Evolutionary conservation across 2,888 invertebrate species (phyloP), one percentile per base, ranked within the genome.

Genomic region (Polydrusus pterygomalis): DNA sequence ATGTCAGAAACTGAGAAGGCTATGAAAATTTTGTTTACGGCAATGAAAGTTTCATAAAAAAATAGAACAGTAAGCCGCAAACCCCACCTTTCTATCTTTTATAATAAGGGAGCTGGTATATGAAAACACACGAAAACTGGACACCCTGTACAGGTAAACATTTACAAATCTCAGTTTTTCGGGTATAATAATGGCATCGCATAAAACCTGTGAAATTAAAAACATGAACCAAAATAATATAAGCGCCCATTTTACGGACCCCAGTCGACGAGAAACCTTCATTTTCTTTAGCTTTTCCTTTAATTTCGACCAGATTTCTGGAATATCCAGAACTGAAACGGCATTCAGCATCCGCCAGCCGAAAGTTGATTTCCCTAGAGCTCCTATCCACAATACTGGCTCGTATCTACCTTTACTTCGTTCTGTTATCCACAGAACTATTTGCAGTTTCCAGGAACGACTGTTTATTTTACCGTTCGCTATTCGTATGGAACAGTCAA

Each of bases 321-420:
- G 64, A 43, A 58, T 69, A 69, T 69, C 25, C 56, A 30, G 40
- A 69, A 54, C 9, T 10, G 51, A 40, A 51, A 58, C 38, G 30
- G 67, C 56, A 43, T 15, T 64, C 54, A 43, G 63, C 51, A 58
- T 71, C 54, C 71, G 54, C 40, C 64, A 18, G 60, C 62, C 40
- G 47, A 62, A 60, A 60, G 49, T 74, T 74, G 74, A 74, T 74
- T 74, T 74, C 74, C 74, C 74, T 40, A 38, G 74, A 74, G 74
- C 43, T 74, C 54, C 18, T 69, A 45, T 74, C 69, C 63, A 74
- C 74, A 73, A 73, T 73, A 60, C 58, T 38, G 60, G 54, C 64
- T 70, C 63, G 71, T 38, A 51, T 54, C 54, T 69, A 64, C 75
- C 70, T 62, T 69, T 71, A 71, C 63, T 45, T 45, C 64, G 71